Percentiles rank a stretch among this genome's conserved stretches.
These are phyloP conservation scores for Caenorhabditis doughertyi DNA, from an alignment of 2,888 invertebrate species.

Conservation along the genomic window DNA sequence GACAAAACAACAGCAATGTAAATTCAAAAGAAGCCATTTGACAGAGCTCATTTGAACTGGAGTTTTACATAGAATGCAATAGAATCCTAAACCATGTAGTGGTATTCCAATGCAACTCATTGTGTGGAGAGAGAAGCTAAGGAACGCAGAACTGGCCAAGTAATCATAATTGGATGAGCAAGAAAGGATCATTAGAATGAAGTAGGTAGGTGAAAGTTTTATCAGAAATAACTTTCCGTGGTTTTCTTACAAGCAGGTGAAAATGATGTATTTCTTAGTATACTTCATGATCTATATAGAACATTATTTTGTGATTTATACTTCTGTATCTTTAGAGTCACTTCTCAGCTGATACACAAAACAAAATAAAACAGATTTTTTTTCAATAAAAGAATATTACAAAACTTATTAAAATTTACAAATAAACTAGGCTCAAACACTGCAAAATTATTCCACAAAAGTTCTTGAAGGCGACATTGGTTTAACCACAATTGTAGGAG, in stretches of 20 bases:
- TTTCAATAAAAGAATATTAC: background rate
- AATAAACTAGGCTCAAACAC: too few relatives aligned
- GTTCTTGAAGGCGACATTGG: too few relatives aligned
- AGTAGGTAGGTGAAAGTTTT: background rate
- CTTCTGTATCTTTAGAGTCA: too few relatives aligned
- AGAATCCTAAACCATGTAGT: slow-evolving; percentile 28
- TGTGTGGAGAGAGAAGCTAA: slow-evolving; percentile 4
- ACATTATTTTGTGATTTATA: too few relatives aligned
- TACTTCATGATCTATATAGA: too few relatives aligned
- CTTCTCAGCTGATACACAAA: too few relatives aligned
- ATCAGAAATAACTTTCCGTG: too few relatives aligned
- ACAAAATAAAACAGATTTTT: too few relatives aligned
- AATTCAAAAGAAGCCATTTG: slow-evolving; percentile 1
- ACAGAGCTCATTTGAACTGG: slow-evolving; percentile 33
- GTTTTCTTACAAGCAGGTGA: too few relatives aligned
- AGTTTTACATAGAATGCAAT: slow-evolving; percentile 42
- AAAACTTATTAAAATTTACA: background rate
- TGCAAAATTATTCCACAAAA: too few relatives aligned
- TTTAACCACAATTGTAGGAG: background rate
- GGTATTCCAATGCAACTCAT: slow-evolving; percentile 2
- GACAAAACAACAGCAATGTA: slow-evolving; percentile 5
- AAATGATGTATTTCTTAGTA: too few relatives aligned
- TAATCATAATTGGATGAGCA: slow-evolving; percentile 6
- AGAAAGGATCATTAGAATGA: too few relatives aligned
- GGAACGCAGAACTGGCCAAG: slow-evolving; percentile 12